Conservation (phyloP, 2,888 invertebrate genomes). For the Escarpia spicata region DNA sequence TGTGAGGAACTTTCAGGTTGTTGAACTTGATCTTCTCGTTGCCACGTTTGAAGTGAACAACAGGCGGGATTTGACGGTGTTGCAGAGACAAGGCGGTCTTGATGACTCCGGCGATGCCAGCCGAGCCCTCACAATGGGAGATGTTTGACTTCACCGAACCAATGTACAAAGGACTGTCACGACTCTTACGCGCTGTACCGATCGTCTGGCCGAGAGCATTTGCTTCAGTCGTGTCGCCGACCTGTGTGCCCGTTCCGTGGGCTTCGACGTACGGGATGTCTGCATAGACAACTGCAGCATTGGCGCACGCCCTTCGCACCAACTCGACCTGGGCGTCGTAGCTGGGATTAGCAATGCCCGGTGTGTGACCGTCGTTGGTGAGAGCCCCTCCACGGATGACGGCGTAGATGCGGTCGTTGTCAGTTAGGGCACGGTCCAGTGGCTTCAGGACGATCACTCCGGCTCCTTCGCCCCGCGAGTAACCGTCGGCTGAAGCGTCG, state of each 20-base stretch:
- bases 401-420: constrained; percentile 45
- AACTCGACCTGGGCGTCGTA: constrained; percentile 36
- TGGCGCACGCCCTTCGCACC: neutral
- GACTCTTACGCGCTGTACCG: neutral
- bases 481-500: constrained; percentile 60
- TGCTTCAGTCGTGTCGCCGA: constrained; percentile 60
- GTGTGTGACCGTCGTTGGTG: constrained; percentile 58
- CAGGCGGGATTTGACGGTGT: too few species aligned
- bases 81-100: too few species aligned
- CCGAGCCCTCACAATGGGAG: neutral
- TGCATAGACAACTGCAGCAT: neutral
- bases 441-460: constrained; percentile 58
- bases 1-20: neutral
- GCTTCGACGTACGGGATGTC: constrained; percentile 52
- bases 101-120: neutral
- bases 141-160: neutral
- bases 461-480: constrained; percentile 61
- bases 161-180: neutral
- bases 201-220: constrained; percentile 43
- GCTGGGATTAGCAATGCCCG: constrained; percentile 51
- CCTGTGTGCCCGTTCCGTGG: constrained; percentile 59
- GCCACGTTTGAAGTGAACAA: too few species aligned
- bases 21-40: neutral
- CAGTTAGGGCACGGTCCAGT: constrained; percentile 33
- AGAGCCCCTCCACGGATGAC: constrained; percentile 50